phyloP scores from a whole-genome alignment of 2,888 invertebrate genomes.

The Carpatolechia fugitivella region DNA sequence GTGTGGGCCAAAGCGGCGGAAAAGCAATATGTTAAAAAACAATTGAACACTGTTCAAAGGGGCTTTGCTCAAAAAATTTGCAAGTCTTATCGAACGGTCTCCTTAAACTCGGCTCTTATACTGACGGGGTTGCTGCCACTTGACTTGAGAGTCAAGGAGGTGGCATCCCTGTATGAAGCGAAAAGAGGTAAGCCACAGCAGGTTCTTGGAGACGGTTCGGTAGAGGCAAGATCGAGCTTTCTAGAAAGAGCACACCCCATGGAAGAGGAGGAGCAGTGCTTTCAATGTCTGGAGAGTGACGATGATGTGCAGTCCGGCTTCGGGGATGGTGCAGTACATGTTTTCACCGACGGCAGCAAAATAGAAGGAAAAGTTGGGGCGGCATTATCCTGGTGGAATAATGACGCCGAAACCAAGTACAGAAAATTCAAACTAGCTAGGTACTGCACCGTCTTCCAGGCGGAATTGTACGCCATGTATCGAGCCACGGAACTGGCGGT shows the following conservation, averaged over 20 bases:
- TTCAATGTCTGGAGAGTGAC: background rate
- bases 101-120: slow-evolving; percentile 9
- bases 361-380: background rate
- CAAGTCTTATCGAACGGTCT: background rate
- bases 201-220: background rate
- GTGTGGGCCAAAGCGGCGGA: background rate
- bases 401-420: background rate
- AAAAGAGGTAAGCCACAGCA: background rate
- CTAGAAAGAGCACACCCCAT: background rate
- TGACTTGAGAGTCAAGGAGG: slow-evolving; percentile 4
- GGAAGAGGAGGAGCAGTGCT: background rate
- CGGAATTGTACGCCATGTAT: background rate
- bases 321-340: background rate
- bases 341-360: background rate
- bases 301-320: background rate
- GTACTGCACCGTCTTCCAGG: background rate
- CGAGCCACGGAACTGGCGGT: background rate
- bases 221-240: background rate
- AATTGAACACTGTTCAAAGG: background rate
- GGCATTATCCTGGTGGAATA: background rate
- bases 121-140: slow-evolving; percentile 9
- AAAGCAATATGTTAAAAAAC: background rate
- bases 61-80: background rate
- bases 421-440: background rate
- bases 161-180: background rate